These are phyloP conservation scores for Diceros bicornis DNA, from an alignment of 2,797 vertebrate species.

Conservation along the genomic window DNA sequence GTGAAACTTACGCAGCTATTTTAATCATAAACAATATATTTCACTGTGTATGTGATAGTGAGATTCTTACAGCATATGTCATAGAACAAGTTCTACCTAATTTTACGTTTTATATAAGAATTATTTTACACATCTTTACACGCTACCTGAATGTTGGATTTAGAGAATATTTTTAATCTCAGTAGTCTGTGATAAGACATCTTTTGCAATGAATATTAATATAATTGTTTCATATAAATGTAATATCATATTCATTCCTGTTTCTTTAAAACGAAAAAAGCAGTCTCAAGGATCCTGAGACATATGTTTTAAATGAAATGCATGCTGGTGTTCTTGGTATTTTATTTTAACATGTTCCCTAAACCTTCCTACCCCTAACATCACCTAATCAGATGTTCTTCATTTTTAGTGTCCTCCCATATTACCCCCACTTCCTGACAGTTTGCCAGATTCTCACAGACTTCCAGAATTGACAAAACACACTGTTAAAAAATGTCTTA, in stretches of 20 bases:
- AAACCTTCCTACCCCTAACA: constrained; percentile 5
- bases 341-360: constrained; percentile 58
- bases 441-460: constrained; percentile 83
- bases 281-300: constrained; percentile 33
- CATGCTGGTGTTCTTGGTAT: not conserved
- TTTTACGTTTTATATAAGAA: constrained; percentile 21
- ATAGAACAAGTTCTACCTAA: constrained; percentile 51
- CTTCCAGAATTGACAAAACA: constrained; percentile 82
- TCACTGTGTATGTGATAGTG: not conserved
- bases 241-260: constrained; percentile 5
- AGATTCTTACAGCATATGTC: not conserved
- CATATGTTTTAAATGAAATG: constrained; percentile 56
- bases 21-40: not conserved
- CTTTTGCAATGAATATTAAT: constrained; percentile 68
- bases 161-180: constrained; percentile 65
- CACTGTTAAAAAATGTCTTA: constrained; percentile 84
- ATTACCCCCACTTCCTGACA: constrained; percentile 78
- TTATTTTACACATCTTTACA: constrained; percentile 46
- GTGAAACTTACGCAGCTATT: not conserved
- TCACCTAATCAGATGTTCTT: constrained; percentile 69
- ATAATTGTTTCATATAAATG: constrained; percentile 58
- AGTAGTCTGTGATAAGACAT: constrained; percentile 55
- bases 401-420: constrained; percentile 65
- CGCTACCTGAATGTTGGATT: not conserved
- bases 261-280: constrained; percentile 63